These are phyloP conservation scores for Dendrolimus kikuchii DNA, from an alignment of 1,140 invertebrate genomes.

Conservation along the genomic window DNA sequence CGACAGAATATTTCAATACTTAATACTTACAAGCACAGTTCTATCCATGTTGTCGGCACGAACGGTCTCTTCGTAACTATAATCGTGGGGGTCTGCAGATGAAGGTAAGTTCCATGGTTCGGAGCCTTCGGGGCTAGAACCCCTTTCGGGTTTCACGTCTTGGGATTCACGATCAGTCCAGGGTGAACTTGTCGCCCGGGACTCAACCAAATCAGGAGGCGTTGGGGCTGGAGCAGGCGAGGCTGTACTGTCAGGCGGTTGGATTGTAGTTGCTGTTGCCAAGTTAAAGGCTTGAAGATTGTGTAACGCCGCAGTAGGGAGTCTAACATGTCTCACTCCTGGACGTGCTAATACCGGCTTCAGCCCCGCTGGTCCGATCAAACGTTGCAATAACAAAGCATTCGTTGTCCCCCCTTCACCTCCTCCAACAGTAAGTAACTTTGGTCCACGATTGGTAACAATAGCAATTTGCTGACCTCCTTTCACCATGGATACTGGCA, in stretches of 20 bases:
- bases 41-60: conserved; percentile 51
- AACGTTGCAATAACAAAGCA: conserved; percentile 60
- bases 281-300: conserved; percentile 66
- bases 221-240: conserved; percentile 30
- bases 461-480: conserved; percentile 80
- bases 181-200: conserved; percentile 38
- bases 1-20: not conserved
- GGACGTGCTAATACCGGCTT: conserved; percentile 61
- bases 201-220: conserved; percentile 47
- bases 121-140: conserved; percentile 44
- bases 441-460: conserved; percentile 77
- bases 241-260: conserved; percentile 44
- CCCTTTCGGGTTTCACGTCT: conserved; percentile 45
- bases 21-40: conserved; percentile 57
- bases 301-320: conserved; percentile 64
- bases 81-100: conserved; percentile 41
- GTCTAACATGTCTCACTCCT: conserved; percentile 60
- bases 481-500: conserved; percentile 80
- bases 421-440: conserved; percentile 73
- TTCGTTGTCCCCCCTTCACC: conserved; percentile 70
- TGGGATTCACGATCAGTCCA: conserved; percentile 43
- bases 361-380: conserved; percentile 64
- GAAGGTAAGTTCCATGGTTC: conserved; percentile 47
- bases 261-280: conserved; percentile 31
- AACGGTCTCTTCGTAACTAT: conserved; percentile 59